Conservation (phyloP, 2,888 invertebrate genomes). For the Hypselothyrea guttata region DNA sequence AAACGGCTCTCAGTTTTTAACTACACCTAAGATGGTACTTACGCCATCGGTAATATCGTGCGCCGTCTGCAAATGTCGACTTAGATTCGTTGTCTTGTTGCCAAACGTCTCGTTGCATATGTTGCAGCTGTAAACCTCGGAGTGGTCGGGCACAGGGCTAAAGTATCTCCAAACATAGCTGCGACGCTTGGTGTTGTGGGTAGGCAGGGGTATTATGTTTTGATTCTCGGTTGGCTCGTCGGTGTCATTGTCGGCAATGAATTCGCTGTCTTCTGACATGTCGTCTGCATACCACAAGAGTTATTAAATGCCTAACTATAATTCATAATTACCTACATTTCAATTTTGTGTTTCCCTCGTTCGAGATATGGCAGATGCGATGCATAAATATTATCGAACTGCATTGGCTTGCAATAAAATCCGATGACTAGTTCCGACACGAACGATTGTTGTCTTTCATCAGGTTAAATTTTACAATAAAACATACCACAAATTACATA, state of each 20-base stretch:
- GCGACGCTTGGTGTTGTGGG: conserved; percentile 24
- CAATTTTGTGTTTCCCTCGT: conserved; percentile 34
- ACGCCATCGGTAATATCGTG: conserved; percentile 52
- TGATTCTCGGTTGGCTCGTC: conserved; percentile 34
- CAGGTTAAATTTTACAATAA: not conserved
- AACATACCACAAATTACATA: not conserved
- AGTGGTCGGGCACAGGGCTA: conserved; percentile 46
- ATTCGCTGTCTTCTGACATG: conserved; percentile 41
- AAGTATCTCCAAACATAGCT: conserved; percentile 73
- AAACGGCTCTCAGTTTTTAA: too few species aligned
- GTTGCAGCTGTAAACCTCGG: conserved; percentile 52
- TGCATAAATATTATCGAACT: conserved; percentile 23
- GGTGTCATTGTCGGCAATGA: conserved; percentile 24
- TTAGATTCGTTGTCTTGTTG: conserved; percentile 62
- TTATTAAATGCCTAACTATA: not conserved
- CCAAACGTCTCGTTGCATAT: conserved; percentile 68
- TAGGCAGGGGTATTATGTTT: conserved; percentile 25
- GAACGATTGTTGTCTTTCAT: not conserved
- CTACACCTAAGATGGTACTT: conserved; percentile 5
- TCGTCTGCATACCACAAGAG: not conserved
- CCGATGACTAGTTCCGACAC: conserved; percentile 27
- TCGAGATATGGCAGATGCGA: conserved; percentile 10
- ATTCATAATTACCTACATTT: conserved; percentile 29
- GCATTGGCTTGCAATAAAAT: not conserved
- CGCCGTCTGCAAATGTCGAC: conserved; percentile 57